Evolutionary conservation across 2,797 vertebrate species (phyloP), one percentile per base, ranked within the genome.

Genomic region (Hippoglossus hippoglossus): DNA sequence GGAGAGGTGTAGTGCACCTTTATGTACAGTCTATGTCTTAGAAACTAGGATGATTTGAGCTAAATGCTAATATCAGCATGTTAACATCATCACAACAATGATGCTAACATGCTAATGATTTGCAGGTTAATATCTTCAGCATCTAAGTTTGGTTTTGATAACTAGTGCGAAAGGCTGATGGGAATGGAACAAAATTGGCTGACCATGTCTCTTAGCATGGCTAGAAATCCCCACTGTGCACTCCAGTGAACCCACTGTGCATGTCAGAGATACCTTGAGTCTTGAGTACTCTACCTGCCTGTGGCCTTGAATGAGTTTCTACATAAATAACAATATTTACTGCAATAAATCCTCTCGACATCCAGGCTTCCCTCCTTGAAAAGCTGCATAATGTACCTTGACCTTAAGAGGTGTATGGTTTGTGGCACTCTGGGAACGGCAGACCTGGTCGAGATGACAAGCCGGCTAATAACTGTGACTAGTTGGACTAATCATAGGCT

Each of bases 401-500:
- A 82, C 75, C 75, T 72, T 19, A 62, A 24, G 4, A 64, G 31
- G 21, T 73, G 66, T 79, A 66, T 11, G 46, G 51, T 74, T 58
- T 62, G 66, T 47, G 16, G 31, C 15, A 2, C 39, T 72, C 21
- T 86, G 84, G 72, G 76, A 85, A 77, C 24, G 9, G 6, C 71
- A 52, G 64, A 22, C 28, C 67, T 56, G 36, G n/a, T 70, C 71
- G 80, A 91, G 89, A 92, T 92, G 85, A 93, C 89, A 91, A 80
- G 67, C 66, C 6, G 24, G 19, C 76, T 84, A 89, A 92, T 92
- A 91, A 94, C 90, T 71, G 90, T 74, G 88, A 85, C 90, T 76
- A 75, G 89, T 78, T 62, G 61, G 63, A 79, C 81, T 94, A 94
- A 94, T 94, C 91, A 94, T 77, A 84, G 89, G 88, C 86, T 83